Conservation (phyloP, 2,113 vertebrate species). For the Syngnathus typhle region DNA sequence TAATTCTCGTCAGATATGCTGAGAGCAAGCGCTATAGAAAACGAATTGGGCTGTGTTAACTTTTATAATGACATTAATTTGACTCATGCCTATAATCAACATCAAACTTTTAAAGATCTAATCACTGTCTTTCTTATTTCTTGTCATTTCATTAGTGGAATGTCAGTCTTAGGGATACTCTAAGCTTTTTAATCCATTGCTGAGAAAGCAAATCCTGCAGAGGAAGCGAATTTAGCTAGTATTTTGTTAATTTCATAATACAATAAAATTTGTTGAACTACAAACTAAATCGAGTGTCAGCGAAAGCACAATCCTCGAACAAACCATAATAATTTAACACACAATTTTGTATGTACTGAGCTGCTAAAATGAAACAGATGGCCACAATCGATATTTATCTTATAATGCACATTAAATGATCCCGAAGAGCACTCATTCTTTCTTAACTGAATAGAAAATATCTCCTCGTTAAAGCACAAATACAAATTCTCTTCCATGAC, state of each 20-base stretch:
- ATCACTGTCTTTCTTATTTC: neutral
- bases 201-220: neutral
- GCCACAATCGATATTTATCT: neutral
- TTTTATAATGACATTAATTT: no score
- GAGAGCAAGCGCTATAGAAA: no score
- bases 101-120: neutral
- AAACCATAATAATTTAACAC: neutral
- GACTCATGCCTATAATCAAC: no score
- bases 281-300: neutral
- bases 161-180: neutral
- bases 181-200: neutral
- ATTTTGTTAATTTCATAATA: neutral
- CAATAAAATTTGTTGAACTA: neutral
- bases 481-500: conserved; percentile 37
- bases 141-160: neutral
- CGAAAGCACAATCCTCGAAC: neutral
- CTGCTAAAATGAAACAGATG: neutral
- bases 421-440: neutral
- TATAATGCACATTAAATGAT: neutral
- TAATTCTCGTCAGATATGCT: no score
- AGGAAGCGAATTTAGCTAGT: neutral
- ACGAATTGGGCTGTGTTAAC: no score
- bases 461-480: neutral
- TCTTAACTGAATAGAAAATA: neutral
- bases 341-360: neutral